Conservation (phyloP, 2,888 invertebrate genomes). For the Pheosia gnoma region DNA sequence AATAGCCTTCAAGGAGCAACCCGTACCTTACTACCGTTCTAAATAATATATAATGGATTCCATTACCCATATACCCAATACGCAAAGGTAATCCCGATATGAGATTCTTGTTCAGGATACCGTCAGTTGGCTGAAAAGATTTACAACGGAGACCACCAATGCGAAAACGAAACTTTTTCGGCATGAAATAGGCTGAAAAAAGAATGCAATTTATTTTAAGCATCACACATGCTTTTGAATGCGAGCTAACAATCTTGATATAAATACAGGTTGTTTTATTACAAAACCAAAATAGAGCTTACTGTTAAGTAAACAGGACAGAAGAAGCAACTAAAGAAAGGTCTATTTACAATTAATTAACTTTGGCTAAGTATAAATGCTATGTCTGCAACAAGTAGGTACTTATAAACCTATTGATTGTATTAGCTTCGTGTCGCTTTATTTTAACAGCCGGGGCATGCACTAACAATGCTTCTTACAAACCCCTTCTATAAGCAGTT, state of each 20-base stretch:
- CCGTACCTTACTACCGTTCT: constrained; percentile 15
- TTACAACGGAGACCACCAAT: constrained; percentile 25
- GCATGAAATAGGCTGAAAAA: neutral
- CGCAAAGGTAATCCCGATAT: constrained; percentile 42
- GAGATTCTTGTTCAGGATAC: constrained; percentile 40
- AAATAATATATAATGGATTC: constrained; percentile 15
- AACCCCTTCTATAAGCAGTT: neutral
- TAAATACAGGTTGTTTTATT: neutral
- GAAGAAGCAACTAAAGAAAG: neutral
- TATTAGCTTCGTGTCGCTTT: neutral
- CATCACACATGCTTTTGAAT: neutral
- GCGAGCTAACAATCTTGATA: neutral
- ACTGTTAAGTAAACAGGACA: neutral
- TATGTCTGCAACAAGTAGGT: neutral
- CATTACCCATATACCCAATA: constrained; percentile 33
- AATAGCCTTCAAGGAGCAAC: neutral
- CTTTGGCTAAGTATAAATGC: neutral
- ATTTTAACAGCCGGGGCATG: neutral
- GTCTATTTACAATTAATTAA: too few species aligned
- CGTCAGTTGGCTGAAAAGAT: constrained; percentile 36
- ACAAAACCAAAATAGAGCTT: neutral
- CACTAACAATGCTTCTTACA: neutral
- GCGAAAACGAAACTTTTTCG: constrained; percentile 10
- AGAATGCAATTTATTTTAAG: neutral
- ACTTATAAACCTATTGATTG: neutral